Evolutionary conservation across 2,797 vertebrate species (phyloP).

Genomic region (Alfaro cultratus): DNA sequence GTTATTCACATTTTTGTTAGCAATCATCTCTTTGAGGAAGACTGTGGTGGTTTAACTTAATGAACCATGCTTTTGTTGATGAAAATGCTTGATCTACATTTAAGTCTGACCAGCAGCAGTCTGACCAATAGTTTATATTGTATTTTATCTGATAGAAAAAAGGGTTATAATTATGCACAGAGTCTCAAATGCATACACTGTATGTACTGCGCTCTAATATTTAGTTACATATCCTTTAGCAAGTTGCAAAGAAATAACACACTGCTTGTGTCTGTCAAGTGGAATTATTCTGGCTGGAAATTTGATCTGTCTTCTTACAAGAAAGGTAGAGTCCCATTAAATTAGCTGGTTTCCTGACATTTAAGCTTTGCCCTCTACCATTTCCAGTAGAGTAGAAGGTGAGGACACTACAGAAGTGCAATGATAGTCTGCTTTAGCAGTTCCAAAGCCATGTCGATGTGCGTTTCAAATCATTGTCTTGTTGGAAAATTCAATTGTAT

Average conservation of each 20-base stretch:
- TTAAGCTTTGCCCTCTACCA: not conserved
- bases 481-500: not conserved
- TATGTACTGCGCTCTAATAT: not conserved
- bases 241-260: not conserved
- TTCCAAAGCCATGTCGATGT: not conserved
- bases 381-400: not conserved
- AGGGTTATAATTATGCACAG: not conserved
- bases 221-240: not conserved
- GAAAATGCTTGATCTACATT: conserved; percentile 17
- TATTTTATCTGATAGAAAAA: not conserved
- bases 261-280: not conserved
- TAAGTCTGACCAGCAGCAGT: not conserved
- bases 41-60: conserved; percentile 18
- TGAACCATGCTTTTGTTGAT: conserved; percentile 7
- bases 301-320: not conserved
- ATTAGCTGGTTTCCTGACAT: not conserved
- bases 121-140: not conserved
- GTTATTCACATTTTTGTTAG: conserved; percentile 29
- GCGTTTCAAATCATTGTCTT: not conserved
- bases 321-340: not conserved
- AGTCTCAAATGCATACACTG: not conserved
- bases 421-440: not conserved
- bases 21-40: conserved; percentile 24
- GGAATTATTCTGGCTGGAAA: not conserved
- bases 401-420: not conserved